Percentiles rank a stretch among this genome's conserved stretches.
Evolutionary conservation across 1,140 invertebrate genomes (phyloP).

Genomic region (Ditylenchus dipsaci): DNA sequence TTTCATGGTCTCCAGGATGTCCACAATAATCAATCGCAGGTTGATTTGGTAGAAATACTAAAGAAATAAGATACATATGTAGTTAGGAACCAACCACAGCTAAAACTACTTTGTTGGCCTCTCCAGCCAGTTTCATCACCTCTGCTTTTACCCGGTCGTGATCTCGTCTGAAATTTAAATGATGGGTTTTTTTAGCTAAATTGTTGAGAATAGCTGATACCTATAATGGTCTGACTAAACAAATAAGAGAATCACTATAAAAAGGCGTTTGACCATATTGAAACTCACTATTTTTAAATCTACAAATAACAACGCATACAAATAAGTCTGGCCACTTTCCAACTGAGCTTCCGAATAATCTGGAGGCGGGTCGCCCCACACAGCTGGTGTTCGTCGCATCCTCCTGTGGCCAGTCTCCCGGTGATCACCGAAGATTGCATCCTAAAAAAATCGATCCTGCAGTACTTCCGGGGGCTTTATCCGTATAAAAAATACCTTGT

Average conservation of each 20-base stretch:
- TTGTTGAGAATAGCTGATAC: no score
- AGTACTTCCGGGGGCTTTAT: no score
- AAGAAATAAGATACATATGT: constrained; percentile 9
- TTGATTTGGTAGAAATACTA: constrained; percentile 55
- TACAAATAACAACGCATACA: constrained; percentile 42
- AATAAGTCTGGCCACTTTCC: constrained; percentile 5
- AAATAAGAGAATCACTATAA: constrained; percentile 1
- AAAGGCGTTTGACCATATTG: constrained; percentile 47
- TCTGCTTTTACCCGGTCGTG: constrained; percentile 32
- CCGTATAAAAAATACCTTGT: no score
- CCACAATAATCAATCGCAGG: constrained; percentile 46
- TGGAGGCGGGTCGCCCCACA: constrained; percentile 42
- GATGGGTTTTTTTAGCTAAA: no score
- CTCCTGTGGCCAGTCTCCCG: neutral
- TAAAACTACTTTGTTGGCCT: constrained; percentile 44
- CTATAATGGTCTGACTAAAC: constrained; percentile 46
- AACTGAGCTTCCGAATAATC: constrained; percentile 36
- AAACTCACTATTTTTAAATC: constrained; percentile 34
- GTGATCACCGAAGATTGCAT: no score
- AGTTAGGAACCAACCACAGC: neutral
- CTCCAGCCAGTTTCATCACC: constrained; percentile 42
- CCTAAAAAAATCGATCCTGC: no score
- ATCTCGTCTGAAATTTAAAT: constrained; percentile 19
- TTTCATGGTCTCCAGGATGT: constrained; percentile 47
- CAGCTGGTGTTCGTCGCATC: constrained; percentile 25